Base-by-base conservation (phyloP, 2,113 vertebrate species). In the Siphamia tubifer region DNA sequence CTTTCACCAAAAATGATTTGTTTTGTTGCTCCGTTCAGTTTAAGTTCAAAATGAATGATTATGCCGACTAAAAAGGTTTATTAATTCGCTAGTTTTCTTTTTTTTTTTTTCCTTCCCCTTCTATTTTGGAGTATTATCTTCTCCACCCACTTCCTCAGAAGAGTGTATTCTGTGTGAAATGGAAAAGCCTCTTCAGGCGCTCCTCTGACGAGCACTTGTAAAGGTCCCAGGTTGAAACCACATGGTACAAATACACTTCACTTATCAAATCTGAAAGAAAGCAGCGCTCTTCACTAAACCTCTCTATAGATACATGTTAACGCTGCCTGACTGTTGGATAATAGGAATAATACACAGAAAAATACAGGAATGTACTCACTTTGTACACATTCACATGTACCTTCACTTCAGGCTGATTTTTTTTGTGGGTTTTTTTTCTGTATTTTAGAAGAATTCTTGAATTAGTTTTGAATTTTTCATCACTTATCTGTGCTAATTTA, bases 1-100 rank as follows among this genome's bases (percentile, higher is more conserved):
- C 91, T 91, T 90, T 89, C 86, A 92, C 92, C 77, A 92, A 92
- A 94, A 93, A 89, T 87, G 88, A 93, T 93, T 94, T 93, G 92
- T 93, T 94, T 93, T 92, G 90, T 94, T 92, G 91, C 91, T 90
- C 87, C 91, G 86, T 83, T 87, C 82, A 88, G 89, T 92, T 91
- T 90, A 90, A 87, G 89, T 92, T 93, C 88, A 93, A 92, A 93
- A 92, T 91, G 89, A 91, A 83, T 90, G 87, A 92, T 93, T 90
- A 92, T 87, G 85, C 86, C 61, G 45, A 87, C 87, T 90, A 93
- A 90, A 92, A 93, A 87, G 88, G 84, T 91, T 92, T 91, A 92
- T 92, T 93, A 89, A 91, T 90, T 92, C 84, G 81, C 74, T 24
- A 51, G 71, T 82, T 88, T 85, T 77, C 58, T 43, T 32, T 83